A percentile compares a stretch with the other conserved stretches of the same genome.
Conservation (phyloP, 2,888 invertebrate genomes). For the Leptinotarsa haldemani region DNA sequence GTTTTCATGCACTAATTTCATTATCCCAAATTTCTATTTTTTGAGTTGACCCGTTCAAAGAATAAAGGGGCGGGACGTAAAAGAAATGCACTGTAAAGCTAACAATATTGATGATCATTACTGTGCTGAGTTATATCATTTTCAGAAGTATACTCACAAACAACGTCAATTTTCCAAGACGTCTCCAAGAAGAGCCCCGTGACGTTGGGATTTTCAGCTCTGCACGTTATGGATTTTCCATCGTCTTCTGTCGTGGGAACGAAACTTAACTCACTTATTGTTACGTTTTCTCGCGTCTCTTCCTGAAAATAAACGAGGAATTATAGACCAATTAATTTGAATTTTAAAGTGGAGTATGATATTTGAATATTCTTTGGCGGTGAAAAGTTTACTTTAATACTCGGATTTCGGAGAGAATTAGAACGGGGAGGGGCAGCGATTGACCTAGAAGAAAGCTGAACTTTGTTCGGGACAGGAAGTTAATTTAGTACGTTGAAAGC, state of each 20-base stretch:
- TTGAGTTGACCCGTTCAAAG: no score
- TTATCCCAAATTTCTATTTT: no score
- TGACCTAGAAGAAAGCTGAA: constrained; percentile 42
- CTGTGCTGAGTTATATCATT: no score
- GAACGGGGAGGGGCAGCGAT: constrained; percentile 51
- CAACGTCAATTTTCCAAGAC: constrained; percentile 88
- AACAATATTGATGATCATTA: no score
- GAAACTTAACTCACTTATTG: constrained; percentile 88
- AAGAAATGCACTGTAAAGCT: no score
- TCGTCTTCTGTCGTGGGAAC: constrained; percentile 90
- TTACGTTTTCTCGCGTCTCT: constrained; percentile 83
- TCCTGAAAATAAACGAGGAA: constrained; percentile 71
- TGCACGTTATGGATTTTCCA: constrained; percentile 88
- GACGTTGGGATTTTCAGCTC: constrained; percentile 92
- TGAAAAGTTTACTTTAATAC: constrained; percentile 52
- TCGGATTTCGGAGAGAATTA: constrained; percentile 46
- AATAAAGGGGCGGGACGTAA: no score
- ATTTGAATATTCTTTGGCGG: constrained; percentile 52
- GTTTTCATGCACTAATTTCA: no score
- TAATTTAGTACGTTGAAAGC: constrained; percentile 51
- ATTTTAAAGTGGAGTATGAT: constrained; percentile 53
- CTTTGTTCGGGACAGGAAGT: constrained; percentile 48
- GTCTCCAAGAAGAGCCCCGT: constrained; percentile 85
- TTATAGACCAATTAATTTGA: constrained; percentile 58
- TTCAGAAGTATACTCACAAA: constrained; percentile 77